Base-by-base conservation (phyloP, 2,888 invertebrate species). In the Oscheius sp. region DNA sequence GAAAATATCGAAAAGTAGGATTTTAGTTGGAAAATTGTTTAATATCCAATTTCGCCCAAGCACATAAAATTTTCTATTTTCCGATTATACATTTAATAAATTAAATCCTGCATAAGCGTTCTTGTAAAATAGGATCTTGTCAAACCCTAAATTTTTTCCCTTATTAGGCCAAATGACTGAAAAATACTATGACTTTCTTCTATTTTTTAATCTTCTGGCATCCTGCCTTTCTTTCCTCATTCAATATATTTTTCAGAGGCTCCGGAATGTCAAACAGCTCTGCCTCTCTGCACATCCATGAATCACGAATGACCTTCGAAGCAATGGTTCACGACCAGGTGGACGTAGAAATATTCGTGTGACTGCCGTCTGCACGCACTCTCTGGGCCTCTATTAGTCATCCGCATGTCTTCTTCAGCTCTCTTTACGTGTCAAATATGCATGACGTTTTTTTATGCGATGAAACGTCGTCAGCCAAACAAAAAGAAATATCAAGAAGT, bases 231-330 rank as follows among this genome's bases (percentile, higher is more conserved):
- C 14, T 36, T 8, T 12, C 36, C 8, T 36, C 9, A 14, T 36
- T 36, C n/a, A n/a, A n/a, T n/a, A n/a, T n/a, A n/a, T 20, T 50
- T 69, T 73, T 38, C 70, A 77, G 85, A 59, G 82, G 83, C 6
- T 83, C 83, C 24, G 80, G 75, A 12, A 85, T 85, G 85, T 82
- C 82, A 67, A 85, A 83, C 71, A 77, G 77, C 36, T 84, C 83
- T 3, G 85, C 85, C 8, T 84, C 83, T 14, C 79, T 85, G 3
- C 81, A 81, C 54, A 79, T 85, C 32, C 82, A 85, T 70, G 84
- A 85, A 64, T 71, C 72, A n/a, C 68, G 78, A 33, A 74, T 73
- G 73, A 73, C 74, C 20, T 80, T 80, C 64, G 75, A 78, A 56
- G 77, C 79, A 8, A 73, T 75, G 72, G 71, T 74, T 54, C 71